Base-by-base conservation (phyloP, 37 sponge, comb jelly and placozoan genomes). In the Chondrilla cf. caribensis region DNA sequence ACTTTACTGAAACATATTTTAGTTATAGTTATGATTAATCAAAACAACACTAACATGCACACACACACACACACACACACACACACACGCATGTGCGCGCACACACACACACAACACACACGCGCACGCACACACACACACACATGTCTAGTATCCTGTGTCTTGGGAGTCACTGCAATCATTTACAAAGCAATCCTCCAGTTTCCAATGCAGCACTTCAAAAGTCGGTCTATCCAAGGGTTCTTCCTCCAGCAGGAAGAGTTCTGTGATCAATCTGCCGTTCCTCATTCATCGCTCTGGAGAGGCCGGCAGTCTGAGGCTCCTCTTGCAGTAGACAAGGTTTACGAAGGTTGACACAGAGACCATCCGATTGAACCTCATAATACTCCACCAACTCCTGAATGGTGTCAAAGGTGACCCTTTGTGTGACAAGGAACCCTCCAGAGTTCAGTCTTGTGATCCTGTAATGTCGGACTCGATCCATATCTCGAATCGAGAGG, bases 251-350 rank as follows among this genome's bases (percentile, higher is more conserved):
- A 95, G 58, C 93, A 91, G 86, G 37, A 33, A 96, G 82, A 65
- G 91, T 87, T 9, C 71, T 58, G 33, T 92, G 79, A 44, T 93
- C 89, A 54, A 96, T 96, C 78, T 96, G 95, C 97, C 97, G 94
- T 73, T 94, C 90, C 41, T 96, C 94, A 66, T 90, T 91, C 41
- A 88, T 89, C 38, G 88, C 85, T 32, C 77, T 81, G 17, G 95
- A 94, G 42, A 96, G 84, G 51, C 97, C 97, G 17, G 87, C 93
- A 19, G 97, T 96, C 71, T 89, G 92, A 15, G 97, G 97, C 62
- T 88, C 88, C 83, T 94, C 97, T 43, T 89, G 58, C 11, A 86
- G 54, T 14, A 70, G 84, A 76, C 97, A 96, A 42, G 95, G 87
- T 1, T 58, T 54, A 17, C 76, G 26, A 15, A 94, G 77, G n/a